These are phyloP conservation scores for Calyptomena viridis DNA, from an alignment of 2,113 vertebrate species.

Conservation along the genomic window DNA sequence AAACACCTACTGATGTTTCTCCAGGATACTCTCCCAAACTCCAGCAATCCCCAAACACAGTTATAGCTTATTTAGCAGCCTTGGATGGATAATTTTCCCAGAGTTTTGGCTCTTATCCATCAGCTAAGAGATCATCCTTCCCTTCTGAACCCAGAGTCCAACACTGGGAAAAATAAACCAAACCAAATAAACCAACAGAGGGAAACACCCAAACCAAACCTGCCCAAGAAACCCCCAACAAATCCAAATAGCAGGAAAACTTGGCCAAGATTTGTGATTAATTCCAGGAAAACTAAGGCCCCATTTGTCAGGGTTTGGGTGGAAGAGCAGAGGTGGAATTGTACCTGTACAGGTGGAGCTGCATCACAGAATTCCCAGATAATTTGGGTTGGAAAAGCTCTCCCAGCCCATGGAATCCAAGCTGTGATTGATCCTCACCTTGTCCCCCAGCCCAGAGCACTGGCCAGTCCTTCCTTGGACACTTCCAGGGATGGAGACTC, in stretches of 20 bases:
- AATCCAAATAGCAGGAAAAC: not conserved
- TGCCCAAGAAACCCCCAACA: not conserved
- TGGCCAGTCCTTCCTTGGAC: not conserved
- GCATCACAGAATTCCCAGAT: not conserved
- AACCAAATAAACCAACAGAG: not conserved
- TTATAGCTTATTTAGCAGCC: not conserved
- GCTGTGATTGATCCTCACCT: accelerated
- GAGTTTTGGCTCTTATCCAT: not conserved
- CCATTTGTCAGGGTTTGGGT: not conserved
- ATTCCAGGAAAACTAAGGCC: not conserved
- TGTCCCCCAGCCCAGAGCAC: not conserved
- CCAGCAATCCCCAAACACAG: not conserved
- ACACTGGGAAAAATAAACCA: not conserved
- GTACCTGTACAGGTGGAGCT: not conserved
- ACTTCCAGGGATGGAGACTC: not conserved
- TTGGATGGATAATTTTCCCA: not conserved
- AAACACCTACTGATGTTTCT: accelerated
- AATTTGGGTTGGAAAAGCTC: not conserved
- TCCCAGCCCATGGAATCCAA: accelerated
- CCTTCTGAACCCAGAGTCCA: no score
- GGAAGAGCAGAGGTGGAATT: not conserved
- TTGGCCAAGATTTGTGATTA: not conserved
- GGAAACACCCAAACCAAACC: not conserved
- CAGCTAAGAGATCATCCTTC: not conserved
- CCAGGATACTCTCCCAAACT: not conserved